phyloP scores from a whole-genome alignment of 2,113 vertebrate species.

The Psittacula cyanocephala region DNA sequence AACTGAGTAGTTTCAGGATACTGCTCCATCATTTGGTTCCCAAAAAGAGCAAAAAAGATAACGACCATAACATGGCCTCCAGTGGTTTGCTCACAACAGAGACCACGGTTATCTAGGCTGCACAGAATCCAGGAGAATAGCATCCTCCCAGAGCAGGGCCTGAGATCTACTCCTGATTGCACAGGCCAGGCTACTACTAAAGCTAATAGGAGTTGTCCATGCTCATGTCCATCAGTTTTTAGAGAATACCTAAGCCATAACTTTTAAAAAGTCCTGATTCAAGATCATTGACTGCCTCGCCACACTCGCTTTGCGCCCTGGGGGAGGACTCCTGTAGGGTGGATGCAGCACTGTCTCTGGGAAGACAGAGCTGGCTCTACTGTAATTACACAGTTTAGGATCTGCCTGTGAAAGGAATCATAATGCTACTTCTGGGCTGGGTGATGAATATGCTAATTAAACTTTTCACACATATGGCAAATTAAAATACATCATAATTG shows the following conservation, averaged over 20 bases:
- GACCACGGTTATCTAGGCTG: background rate
- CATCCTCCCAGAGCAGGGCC: background rate
- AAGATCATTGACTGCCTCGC: background rate
- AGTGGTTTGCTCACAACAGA: background rate
- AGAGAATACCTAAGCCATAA: background rate
- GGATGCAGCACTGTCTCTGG: background rate
- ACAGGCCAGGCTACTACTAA: background rate
- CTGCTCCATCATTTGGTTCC: background rate
- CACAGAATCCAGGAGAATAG: background rate
- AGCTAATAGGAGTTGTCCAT: background rate
- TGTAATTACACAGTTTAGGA: background rate
- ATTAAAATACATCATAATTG: constrained; percentile 17
- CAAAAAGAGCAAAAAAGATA: background rate
- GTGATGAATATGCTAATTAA: constrained; percentile 44
- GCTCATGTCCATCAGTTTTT: background rate
- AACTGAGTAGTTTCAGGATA: background rate
- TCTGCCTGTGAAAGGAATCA: background rate
- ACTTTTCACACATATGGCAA: constrained; percentile 18
- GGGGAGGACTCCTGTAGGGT: background rate
- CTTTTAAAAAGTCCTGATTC: background rate
- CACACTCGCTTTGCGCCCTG: background rate
- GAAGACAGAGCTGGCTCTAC: background rate
- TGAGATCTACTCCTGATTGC: background rate
- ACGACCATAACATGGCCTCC: background rate
- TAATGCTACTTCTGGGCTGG: background rate